These are phyloP conservation scores for Chelonoidis abingdonii DNA, from an alignment of 2,113 vertebrate species.

Conservation along the genomic window DNA sequence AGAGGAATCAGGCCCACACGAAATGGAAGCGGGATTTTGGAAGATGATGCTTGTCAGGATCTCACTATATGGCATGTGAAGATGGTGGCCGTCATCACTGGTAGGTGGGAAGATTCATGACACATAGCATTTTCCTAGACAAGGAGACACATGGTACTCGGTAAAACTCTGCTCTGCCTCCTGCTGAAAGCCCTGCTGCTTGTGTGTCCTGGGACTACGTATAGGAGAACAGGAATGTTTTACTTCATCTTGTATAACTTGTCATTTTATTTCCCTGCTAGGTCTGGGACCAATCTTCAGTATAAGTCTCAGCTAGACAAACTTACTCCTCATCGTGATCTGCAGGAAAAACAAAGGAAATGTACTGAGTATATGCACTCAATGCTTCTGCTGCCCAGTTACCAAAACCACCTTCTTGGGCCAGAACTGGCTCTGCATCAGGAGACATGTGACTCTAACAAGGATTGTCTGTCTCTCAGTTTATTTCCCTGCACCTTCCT, in stretches of 20 bases:
- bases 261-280: slow-evolving; percentile 48
- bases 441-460: slow-evolving; percentile 17
- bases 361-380: slow-evolving; percentile 64
- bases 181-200: neutral
- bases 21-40: neutral
- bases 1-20: neutral
- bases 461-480: slow-evolving; percentile 64
- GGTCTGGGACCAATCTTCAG: slow-evolving; percentile 96
- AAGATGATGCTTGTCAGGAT: neutral
- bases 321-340: slow-evolving; percentile 70
- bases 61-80: neutral
- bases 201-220: neutral
- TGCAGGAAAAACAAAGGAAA: slow-evolving; percentile 78
- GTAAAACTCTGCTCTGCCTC: neutral
- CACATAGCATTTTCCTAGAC: neutral
- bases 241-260: neutral
- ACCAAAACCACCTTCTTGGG: slow-evolving; percentile 40
- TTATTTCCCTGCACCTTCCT: slow-evolving; percentile 73
- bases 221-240: rapidly evolving
- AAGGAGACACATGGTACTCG: rapidly evolving
- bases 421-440: slow-evolving; percentile 23
- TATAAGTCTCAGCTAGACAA: slow-evolving; percentile 84
- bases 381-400: slow-evolving; percentile 45
- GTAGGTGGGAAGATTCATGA: neutral
- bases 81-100: neutral